Percentiles rank a stretch among this genome's conserved stretches.
Evolutionary conservation across 2,113 vertebrate species (phyloP).

Genomic region (Todiramphus saurophagus): DNA sequence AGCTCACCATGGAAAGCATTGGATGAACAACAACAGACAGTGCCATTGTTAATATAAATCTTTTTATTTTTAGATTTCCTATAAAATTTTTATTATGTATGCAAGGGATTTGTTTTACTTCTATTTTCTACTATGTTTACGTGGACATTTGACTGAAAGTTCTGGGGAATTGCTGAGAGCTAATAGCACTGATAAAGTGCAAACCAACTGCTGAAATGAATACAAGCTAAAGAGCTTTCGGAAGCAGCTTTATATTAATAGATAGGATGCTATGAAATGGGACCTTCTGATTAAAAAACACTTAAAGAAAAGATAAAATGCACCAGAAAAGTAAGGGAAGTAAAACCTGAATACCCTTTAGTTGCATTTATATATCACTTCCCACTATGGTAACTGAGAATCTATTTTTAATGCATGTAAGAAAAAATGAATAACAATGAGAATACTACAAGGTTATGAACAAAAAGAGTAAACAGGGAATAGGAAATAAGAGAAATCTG

Average conservation of each 20-base stretch:
- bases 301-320: background rate
- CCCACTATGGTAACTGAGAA: background rate
- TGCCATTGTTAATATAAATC: background rate
- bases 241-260: background rate
- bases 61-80: slow-evolving; percentile 49
- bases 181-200: background rate
- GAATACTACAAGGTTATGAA: background rate
- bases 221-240: background rate
- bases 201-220: background rate
- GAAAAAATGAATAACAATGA: background rate
- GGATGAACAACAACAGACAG: background rate
- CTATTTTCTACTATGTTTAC: background rate
- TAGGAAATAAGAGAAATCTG: background rate
- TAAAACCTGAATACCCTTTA: background rate
- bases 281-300: background rate
- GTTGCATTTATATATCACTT: background rate
- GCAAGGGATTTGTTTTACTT: background rate
- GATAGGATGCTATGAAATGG: background rate
- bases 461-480: background rate
- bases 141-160: background rate
- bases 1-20: background rate
- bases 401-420: background rate
- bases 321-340: background rate
- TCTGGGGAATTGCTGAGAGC: background rate
- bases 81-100: slow-evolving; percentile 6